Percentiles rank a stretch among this genome's conserved stretches.
phyloP scores from a whole-genome alignment of 2,113 vertebrate genomes.

The Osmerus mordax region DNA sequence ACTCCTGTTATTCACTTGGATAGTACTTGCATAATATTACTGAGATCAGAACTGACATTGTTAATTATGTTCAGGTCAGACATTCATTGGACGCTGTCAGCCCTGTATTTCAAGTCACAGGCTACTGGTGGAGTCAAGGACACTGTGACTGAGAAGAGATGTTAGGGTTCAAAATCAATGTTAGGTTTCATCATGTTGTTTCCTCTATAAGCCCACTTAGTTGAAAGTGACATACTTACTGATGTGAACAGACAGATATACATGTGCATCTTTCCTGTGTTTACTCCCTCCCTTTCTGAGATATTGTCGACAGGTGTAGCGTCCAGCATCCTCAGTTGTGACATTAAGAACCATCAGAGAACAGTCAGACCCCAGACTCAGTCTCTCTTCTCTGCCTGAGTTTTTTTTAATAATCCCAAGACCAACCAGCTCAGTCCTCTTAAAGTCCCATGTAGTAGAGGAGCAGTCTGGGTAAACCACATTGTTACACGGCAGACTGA shows the following conservation, averaged over 20 bases:
- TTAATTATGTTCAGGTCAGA: too few species aligned
- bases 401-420: background rate
- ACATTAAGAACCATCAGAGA: slow-evolving; percentile 21
- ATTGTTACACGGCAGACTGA: slow-evolving; percentile 14
- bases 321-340: slow-evolving; percentile 12
- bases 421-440: background rate
- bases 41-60: too few species aligned
- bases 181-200: too few species aligned
- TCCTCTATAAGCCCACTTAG: too few species aligned
- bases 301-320: slow-evolving; percentile 7
- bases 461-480: slow-evolving; percentile 3
- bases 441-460: slow-evolving; percentile 15
- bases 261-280: background rate
- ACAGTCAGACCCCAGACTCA: slow-evolving; percentile 19
- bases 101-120: too few species aligned
- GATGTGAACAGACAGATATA: background rate
- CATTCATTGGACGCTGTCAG: too few species aligned
- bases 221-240: too few species aligned
- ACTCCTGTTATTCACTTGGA: too few species aligned
- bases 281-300: background rate
- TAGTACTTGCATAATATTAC: too few species aligned
- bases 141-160: too few species aligned
- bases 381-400: background rate
- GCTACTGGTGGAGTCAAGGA: too few species aligned
- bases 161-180: too few species aligned